A percentile compares a stretch with the other conserved stretches of the same genome.
Evolutionary conservation across 2,888 invertebrate species (phyloP).

Genomic region (Diadromus collaris): DNA sequence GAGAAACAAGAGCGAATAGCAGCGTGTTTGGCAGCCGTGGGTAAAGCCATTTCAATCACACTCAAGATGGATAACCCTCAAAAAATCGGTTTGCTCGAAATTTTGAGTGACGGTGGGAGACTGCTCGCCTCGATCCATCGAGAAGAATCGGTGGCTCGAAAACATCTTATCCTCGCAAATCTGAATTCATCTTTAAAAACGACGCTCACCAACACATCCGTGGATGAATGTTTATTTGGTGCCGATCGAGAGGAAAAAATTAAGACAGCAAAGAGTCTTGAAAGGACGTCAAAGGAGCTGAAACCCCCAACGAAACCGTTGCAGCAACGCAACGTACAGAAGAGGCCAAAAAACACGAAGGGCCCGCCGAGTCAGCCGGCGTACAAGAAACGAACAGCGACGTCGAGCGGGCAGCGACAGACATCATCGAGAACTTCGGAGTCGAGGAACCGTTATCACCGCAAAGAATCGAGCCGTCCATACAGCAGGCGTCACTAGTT

Average conservation of each 20-base stretch:
- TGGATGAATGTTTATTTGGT: slow-evolving; percentile 58
- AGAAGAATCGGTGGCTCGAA: slow-evolving; percentile 52
- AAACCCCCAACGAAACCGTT: slow-evolving; percentile 48
- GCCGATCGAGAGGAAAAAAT: slow-evolving; percentile 33
- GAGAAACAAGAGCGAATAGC: slow-evolving; percentile 52
- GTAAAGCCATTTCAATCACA: slow-evolving; percentile 43
- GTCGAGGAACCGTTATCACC: neutral
- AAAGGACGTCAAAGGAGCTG: slow-evolving; percentile 40
- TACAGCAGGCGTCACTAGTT: neutral
- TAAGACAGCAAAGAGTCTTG: slow-evolving; percentile 44
- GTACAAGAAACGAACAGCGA: slow-evolving; percentile 26
- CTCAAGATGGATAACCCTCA: slow-evolving; percentile 21
- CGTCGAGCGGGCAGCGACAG: slow-evolving; percentile 38
- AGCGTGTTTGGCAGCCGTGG: slow-evolving; percentile 49
- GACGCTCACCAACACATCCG: slow-evolving; percentile 31
- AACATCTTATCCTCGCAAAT: slow-evolving; percentile 36
- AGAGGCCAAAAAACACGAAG: slow-evolving; percentile 42
- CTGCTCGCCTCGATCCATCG: slow-evolving; percentile 56
- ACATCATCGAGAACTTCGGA: slow-evolving; percentile 2
- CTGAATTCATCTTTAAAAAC: slow-evolving; percentile 43
- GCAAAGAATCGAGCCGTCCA: neutral
- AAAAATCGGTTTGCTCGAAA: slow-evolving; percentile 42
- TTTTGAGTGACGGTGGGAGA: slow-evolving; percentile 51
- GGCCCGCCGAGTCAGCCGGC: slow-evolving; percentile 42
- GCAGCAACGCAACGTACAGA: slow-evolving; percentile 17